Base-by-base conservation (phyloP, 2,113 vertebrate genomes). In the Phoenicopterus ruber region DNA sequence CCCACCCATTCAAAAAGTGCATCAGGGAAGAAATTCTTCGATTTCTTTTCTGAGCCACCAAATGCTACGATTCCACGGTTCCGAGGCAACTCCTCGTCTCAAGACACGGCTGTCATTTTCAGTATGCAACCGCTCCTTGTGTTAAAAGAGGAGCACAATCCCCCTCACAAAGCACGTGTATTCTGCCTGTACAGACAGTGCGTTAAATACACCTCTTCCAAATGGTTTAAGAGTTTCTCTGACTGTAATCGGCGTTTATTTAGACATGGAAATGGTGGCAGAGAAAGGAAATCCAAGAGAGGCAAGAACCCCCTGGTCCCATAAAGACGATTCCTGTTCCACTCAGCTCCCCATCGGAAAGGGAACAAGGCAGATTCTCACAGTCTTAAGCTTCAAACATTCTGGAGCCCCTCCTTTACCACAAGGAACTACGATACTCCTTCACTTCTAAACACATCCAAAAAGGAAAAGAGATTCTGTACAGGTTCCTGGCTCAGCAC, bases 1-100 rank as follows among this genome's bases (percentile, higher is more conserved):
- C 69, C 84, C 84, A 84, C 96, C 63, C 82, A 22, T 85, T 80
- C 58, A 52, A 82, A 96, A 97, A 96, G 93, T 96, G 94, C 97
- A 89, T 95, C 84, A 77, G 90, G 82, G 90, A 84, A 94, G 93
- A 90, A 77, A 88, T 22, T 18, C 81, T n/a, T 61, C 15, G 44
- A n/a, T 66, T 87, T 66, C 94, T 57, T 86, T 86, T 47, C 62
- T 88, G 40, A 80, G 73, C 78, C 73, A 67, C 44, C 77, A 34
- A 71, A 21, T 38, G 67, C 78, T 76, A 28, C 31, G 5, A 17
- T 31, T 59, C 46, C 81, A 78, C 28, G 47, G 42, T 15, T 42
- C 57, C 2, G 19, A 38, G 79, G 84, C 42, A 25, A 17, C 4
- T 55, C 81, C 79, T 72, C 0, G 47, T 7, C 20, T 32, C 4